Base-by-base conservation (phyloP, 2,113 vertebrate genomes). In the Coryphaenoides rupestris region DNA sequence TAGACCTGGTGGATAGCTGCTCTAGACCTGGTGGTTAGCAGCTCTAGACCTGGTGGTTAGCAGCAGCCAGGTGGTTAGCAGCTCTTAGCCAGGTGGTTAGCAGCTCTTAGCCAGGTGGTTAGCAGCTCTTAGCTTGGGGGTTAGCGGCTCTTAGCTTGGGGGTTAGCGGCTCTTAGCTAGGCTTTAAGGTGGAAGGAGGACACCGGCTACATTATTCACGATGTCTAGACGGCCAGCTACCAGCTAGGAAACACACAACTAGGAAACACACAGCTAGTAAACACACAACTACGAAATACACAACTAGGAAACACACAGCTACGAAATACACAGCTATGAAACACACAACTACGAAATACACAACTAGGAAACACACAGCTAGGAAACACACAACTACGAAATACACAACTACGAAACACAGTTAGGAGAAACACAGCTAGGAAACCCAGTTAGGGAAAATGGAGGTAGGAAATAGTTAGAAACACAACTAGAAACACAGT, bases 191-290 rank as follows among this genome's bases (percentile, higher is more conserved):
- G 72, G 71, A 65, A n/a, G 57, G 65, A 82, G 76, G 76, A 75
- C 58, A 23, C 62, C 49, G 67, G 65, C 65, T 89, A 64, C 81
- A 89, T 88, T 88, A 89, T 86, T 90, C 77, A 89, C 82, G 62
- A 23, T 65, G 74, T 85, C 81, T 82, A 82, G 80, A 78, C 80
- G 75, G 69, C 52, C 68, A 78, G 73, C 68, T 70, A 75, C 52
- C 67, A 80, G 71, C 4, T 67, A 67, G 81, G 79, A 75, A 84
- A 72, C 72, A 80, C 86, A 80, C 58, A 65, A 69, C 75, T 66
- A 81, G 63, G 63, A 66, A 81, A 83, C 66, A 79, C 63, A 67
- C 50, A 17, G 50, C 7, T 17, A n/a, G 19, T 14, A 19, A 53
- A 53, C 19, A 19, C 14, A n/a, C 50, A 6, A 3, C 14, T 53